Evolutionary conservation across 2,888 invertebrate species (phyloP).

Genomic region (Poecilus cupreus): DNA sequence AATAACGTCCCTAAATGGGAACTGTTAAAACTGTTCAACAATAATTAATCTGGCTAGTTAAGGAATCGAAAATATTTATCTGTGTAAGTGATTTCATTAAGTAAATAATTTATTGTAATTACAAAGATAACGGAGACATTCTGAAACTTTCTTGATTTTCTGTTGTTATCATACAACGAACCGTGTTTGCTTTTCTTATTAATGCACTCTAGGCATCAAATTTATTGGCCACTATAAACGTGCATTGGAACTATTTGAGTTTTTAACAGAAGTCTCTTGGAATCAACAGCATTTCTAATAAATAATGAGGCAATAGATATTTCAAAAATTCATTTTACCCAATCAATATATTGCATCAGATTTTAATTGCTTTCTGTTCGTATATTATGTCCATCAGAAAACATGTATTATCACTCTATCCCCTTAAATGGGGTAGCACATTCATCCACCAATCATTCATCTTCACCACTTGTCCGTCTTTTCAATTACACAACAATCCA

Average conservation of each 20-base stretch:
- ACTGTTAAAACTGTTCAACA: background rate
- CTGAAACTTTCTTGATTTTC: conserved; percentile 21
- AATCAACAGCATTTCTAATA: too few species aligned
- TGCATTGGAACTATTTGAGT: background rate
- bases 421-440: too few species aligned
- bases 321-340: too few species aligned
- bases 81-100: conserved; percentile 29
- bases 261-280: background rate
- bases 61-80: background rate
- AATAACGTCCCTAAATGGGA: conserved; percentile 11
- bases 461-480: too few species aligned
- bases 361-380: too few species aligned
- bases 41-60: background rate
- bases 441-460: too few species aligned
- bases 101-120: conserved; percentile 45
- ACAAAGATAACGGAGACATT: conserved; percentile 34
- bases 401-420: too few species aligned
- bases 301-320: too few species aligned
- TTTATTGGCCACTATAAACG: background rate
- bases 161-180: conserved; percentile 35
- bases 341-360: too few species aligned
- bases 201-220: background rate
- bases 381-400: too few species aligned
- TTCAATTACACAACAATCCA: too few species aligned
- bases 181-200: background rate